phyloP scores from a whole-genome alignment of 2,113 vertebrate genomes.

The Octodon degus region DNA sequence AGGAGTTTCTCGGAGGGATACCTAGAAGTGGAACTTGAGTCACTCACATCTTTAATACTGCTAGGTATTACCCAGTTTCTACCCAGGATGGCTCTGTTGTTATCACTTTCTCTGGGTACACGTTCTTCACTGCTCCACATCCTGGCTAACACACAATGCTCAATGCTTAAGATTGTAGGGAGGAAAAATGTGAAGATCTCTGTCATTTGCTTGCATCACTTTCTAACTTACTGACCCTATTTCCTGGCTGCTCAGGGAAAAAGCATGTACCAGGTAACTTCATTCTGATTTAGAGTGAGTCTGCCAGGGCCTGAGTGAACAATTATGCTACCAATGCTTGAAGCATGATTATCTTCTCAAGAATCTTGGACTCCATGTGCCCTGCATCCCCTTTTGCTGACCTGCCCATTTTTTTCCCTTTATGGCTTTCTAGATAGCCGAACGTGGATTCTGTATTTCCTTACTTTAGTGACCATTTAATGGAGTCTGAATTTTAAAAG shows the following conservation, averaged over 20 bases:
- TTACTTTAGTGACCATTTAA: background rate
- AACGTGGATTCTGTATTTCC: background rate
- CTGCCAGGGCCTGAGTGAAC: background rate
- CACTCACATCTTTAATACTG: rapidly evolving
- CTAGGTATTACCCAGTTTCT: background rate
- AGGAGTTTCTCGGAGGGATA: background rate
- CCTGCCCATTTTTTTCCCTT: background rate
- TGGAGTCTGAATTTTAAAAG: background rate
- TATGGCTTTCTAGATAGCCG: background rate
- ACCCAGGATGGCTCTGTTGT: background rate
- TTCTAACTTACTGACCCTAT: background rate
- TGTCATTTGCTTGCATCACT: background rate
- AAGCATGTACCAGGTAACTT: background rate
- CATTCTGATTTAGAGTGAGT: background rate
- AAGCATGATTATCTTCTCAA: background rate
- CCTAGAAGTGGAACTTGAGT: background rate
- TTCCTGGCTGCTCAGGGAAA: background rate
- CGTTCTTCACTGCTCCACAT: background rate
- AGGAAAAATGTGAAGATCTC: background rate
- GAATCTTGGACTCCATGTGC: too few species aligned
- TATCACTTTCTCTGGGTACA: background rate
- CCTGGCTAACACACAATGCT: background rate
- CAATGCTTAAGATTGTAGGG: background rate
- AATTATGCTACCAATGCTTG: background rate
- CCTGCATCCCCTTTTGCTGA: background rate